Conservation (phyloP, 2,888 invertebrate species). For the Drosophila barbarae region DNA sequence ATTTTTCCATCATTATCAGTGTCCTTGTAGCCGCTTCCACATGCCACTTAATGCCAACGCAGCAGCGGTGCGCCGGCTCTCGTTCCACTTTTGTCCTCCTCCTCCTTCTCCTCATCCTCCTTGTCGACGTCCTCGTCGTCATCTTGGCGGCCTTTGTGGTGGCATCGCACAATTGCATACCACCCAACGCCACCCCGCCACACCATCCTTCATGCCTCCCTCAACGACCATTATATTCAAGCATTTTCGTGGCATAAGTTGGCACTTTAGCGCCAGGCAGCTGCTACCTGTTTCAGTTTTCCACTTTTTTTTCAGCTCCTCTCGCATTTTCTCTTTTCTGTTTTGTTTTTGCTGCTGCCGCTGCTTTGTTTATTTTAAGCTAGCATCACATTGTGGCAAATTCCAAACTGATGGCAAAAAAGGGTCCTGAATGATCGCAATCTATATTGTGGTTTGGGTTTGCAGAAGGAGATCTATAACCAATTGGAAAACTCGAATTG, state of each 20-base stretch:
- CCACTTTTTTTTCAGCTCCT: conserved; percentile 12
- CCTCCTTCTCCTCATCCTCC: conserved; percentile 49
- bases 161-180: conserved; percentile 60
- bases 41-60: conserved; percentile 75
- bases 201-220: conserved; percentile 30
- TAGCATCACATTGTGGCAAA: conserved; percentile 15
- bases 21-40: conserved; percentile 69
- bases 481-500: conserved; percentile 2
- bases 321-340: background rate
- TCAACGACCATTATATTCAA: conserved; percentile 67
- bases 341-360: conserved; percentile 4
- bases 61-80: conserved; percentile 39
- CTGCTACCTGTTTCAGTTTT: conserved; percentile 65
- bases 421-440: conserved; percentile 1
- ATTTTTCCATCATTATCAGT: conserved; percentile 73
- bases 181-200: conserved; percentile 12
- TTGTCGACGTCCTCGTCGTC: conserved; percentile 46
- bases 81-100: conserved; percentile 65
- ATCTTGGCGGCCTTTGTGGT: conserved; percentile 56
- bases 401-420: background rate
- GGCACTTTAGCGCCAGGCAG: conserved; percentile 72
- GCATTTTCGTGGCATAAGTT: conserved; percentile 73
- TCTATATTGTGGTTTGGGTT: background rate
- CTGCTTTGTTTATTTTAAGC: conserved; percentile 27
- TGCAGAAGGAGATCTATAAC: background rate